Evolutionary conservation across 2,113 vertebrate genomes (phyloP).

Genomic region (Syrrhaptes paradoxus): DNA sequence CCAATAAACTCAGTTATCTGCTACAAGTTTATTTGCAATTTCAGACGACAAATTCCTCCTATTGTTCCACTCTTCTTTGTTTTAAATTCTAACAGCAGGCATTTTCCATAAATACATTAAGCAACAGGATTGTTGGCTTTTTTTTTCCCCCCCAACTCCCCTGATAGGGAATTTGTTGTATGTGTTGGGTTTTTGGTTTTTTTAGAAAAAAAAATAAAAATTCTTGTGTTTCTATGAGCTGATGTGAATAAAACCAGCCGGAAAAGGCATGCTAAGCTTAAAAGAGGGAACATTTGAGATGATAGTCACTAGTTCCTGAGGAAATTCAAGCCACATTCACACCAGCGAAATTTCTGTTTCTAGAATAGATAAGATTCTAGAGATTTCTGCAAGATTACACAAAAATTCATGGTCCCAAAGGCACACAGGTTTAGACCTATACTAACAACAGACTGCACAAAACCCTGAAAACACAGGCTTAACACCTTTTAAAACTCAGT

Average conservation of each 20-base stretch:
- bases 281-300: neutral
- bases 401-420: neutral
- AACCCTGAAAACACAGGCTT: neutral
- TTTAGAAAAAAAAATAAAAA: no score
- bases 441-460: rapidly evolving
- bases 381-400: neutral
- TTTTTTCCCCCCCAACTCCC: neutral
- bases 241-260: neutral
- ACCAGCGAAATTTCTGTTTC: neutral
- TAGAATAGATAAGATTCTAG: neutral
- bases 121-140: neutral
- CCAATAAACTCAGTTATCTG: neutral
- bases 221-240: no score
- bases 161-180: neutral
- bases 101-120: neutral
- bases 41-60: neutral
- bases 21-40: neutral
- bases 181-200: rapidly evolving
- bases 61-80: neutral
- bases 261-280: neutral
- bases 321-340: neutral
- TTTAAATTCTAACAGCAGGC: neutral
- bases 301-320: neutral
- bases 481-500: neutral
- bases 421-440: rapidly evolving